Evolutionary conservation across 2,113 vertebrate genomes (phyloP).

Genomic region (Gracilinanus agilis): DNA sequence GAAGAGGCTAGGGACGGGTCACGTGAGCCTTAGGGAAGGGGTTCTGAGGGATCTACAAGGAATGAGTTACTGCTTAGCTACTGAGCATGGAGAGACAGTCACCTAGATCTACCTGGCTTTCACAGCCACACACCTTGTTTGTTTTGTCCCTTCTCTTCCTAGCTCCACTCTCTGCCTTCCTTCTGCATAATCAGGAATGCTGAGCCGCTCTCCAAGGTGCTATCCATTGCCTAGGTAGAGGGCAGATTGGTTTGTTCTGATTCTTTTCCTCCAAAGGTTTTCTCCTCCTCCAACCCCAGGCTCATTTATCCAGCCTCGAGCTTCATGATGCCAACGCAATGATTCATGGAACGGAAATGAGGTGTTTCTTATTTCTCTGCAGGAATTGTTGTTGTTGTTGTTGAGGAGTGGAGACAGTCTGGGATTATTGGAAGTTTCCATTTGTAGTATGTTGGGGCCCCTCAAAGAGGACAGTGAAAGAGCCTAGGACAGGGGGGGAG

Average conservation of each 20-base stretch:
- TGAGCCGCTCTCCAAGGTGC: background rate
- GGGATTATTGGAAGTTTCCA: constrained; percentile 37
- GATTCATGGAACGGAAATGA: background rate
- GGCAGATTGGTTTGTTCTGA: constrained; percentile 42
- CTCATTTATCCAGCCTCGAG: constrained; percentile 63
- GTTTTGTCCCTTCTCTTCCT: background rate
- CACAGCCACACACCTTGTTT: background rate
- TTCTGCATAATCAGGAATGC: background rate
- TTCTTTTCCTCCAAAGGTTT: constrained; percentile 58
- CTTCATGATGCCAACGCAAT: constrained; percentile 49
- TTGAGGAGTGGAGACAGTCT: constrained; percentile 15
- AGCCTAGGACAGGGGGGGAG: background rate
- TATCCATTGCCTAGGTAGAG: constrained; percentile 26
- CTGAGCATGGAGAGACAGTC: background rate
- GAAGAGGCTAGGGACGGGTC: background rate
- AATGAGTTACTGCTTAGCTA: background rate
- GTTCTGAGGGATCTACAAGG: background rate
- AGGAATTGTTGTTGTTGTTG: constrained; percentile 18
- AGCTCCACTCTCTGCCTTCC: background rate
- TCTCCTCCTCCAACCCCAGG: constrained; percentile 65
- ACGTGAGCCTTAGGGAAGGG: background rate
- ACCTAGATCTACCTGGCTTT: background rate
- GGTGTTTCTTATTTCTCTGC: constrained; percentile 7
- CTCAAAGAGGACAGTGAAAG: background rate
- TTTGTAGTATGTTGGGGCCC: background rate